phyloP scores from a whole-genome alignment of 2,797 vertebrate genomes.

The Crocidura indochinensis region DNA sequence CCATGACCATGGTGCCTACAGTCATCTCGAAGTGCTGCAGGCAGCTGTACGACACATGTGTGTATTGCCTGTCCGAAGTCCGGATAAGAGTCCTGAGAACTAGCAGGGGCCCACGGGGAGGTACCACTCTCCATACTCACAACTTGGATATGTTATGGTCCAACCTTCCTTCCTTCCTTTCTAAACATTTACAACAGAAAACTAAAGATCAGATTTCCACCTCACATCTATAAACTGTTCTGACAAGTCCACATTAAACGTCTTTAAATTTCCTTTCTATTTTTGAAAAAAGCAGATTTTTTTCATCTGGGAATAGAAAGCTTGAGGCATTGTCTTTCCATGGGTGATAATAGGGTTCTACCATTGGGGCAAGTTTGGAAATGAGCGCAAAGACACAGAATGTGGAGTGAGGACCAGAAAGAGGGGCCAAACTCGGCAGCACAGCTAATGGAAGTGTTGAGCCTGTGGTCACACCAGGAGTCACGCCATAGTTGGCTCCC shows the following conservation, averaged over 20 bases:
- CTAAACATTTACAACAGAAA: constrained; percentile 90
- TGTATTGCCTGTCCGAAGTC: constrained; percentile 41
- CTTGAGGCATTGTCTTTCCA: constrained; percentile 97
- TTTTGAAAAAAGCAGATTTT: constrained; percentile 82
- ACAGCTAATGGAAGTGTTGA: not conserved
- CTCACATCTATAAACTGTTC: constrained; percentile 88
- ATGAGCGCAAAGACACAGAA: constrained; percentile 71
- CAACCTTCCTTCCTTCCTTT: no score
- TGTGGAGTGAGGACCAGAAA: constrained; percentile 81
- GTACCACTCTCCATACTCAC: constrained; percentile 41
- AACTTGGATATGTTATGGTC: constrained; percentile 69
- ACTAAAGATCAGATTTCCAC: constrained; percentile 79
- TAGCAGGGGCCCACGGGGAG: not conserved
- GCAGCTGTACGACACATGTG: not conserved
- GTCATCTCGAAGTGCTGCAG: constrained; percentile 19
- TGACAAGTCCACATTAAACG: constrained; percentile 85
- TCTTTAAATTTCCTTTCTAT: constrained; percentile 86
- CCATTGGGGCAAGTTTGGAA: constrained; percentile 66
- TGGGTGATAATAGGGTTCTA: constrained; percentile 86
- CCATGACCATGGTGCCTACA: not conserved
- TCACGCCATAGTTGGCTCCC: constrained; percentile 8
- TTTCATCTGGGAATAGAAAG: constrained; percentile 90
- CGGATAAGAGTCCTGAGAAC: constrained; percentile 33
- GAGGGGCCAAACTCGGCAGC: constrained; percentile 88
- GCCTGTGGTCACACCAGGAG: not conserved